Conservation (phyloP, 2,113 vertebrate genomes). For the Trichechus manatus region DNA sequence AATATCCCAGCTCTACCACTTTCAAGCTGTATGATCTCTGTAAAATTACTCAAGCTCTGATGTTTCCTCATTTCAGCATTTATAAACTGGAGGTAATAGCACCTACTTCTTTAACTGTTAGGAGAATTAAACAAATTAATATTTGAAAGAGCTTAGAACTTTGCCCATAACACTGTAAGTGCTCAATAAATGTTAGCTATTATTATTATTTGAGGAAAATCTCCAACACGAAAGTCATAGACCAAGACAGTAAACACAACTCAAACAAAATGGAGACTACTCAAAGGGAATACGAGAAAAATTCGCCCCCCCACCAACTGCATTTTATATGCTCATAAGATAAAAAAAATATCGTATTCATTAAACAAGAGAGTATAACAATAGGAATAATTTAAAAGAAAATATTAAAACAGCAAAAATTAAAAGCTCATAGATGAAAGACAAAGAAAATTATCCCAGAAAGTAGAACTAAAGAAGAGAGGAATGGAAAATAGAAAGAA, state of each 20-base stretch:
- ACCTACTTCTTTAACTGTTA: not conserved
- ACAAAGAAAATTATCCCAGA: slow-evolving; percentile 20
- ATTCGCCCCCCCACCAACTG: not conserved
- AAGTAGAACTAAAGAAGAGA: not conserved
- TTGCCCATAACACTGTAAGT: not conserved
- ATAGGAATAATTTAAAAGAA: not conserved
- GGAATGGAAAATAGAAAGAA: not conserved
- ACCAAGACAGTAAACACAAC: slow-evolving; percentile 10
- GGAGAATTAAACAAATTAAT: slow-evolving; percentile 17
- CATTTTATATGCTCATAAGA: not conserved
- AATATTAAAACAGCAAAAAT: not conserved
- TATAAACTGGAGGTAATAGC: not conserved
- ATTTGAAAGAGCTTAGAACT: slow-evolving; percentile 31
- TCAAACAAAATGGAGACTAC: not conserved
- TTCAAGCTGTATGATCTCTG: not conserved
- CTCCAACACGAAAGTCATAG: slow-evolving; percentile 4
- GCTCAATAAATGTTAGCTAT: slow-evolving; percentile 7
- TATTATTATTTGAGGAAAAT: not conserved
- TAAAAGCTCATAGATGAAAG: not conserved
- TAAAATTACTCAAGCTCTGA: not conserved
- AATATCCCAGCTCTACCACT: not conserved
- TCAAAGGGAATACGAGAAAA: slow-evolving; percentile 22
- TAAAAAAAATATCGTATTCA: not conserved
- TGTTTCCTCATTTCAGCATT: not conserved
- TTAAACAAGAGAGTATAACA: not conserved